A percentile compares a stretch with the other conserved stretches of the same genome.
Evolutionary conservation across 53 echinoderm and acorn worm genomes (phyloP).

Genomic region (Crossaster papposus): DNA sequence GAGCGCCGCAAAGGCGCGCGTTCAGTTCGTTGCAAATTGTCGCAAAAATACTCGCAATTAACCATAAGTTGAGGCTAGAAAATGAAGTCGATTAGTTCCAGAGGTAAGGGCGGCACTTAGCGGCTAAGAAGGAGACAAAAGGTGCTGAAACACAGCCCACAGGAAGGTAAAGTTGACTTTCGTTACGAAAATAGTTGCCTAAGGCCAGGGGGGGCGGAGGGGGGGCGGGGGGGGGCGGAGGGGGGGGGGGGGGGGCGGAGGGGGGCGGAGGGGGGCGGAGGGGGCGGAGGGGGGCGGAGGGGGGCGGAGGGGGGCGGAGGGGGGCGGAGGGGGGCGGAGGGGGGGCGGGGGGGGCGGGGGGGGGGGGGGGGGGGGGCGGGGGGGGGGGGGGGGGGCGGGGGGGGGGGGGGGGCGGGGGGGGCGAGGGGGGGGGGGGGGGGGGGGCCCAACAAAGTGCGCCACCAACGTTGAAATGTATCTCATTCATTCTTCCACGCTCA

Average conservation of each 20-base stretch:
- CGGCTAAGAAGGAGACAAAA: constrained; percentile 27
- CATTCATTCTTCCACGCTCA: too few species aligned
- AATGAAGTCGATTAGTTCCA: constrained; percentile 33
- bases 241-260: too few species aligned
- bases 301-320: too few species aligned
- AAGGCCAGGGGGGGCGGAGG: not conserved
- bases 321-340: too few species aligned
- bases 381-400: too few species aligned
- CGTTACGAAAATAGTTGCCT: not conserved
- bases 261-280: too few species aligned
- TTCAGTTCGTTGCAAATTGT: not conserved
- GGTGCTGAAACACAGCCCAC: constrained; percentile 6
- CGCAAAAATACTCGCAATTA: not conserved
- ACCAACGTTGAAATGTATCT: too few species aligned
- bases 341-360: not conserved
- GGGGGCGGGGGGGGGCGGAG: not conserved
- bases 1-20: not conserved
- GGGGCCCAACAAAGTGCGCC: too few species aligned
- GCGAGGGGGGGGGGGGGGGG: too few species aligned
- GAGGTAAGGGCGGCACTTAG: constrained; percentile 8
- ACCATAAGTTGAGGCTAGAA: not conserved
- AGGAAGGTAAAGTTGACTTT: constrained; percentile 29
- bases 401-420: not conserved
- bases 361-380: too few species aligned
- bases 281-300: not conserved